phyloP scores from a whole-genome alignment of 2,888 invertebrate genomes.

The Apamea sordens region DNA sequence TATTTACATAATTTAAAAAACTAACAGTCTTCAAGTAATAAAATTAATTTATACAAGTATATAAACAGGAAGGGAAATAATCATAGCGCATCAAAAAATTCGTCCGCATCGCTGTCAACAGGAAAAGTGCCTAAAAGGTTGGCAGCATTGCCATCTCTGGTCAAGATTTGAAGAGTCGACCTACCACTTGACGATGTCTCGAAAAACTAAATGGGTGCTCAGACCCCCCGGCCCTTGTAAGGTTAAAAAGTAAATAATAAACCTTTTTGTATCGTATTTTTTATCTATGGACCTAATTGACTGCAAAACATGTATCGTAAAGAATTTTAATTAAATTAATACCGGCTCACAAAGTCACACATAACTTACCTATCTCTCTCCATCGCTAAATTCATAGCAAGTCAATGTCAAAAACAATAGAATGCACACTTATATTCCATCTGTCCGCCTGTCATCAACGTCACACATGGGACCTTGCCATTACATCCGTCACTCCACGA shows the following conservation, averaged over 20 bases:
- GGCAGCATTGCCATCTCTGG: too few relatives aligned
- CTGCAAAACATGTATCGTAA: background rate
- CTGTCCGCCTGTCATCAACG: constrained; percentile 36
- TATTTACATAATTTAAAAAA: too few relatives aligned
- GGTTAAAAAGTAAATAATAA: background rate
- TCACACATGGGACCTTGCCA: constrained; percentile 64
- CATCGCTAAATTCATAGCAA: constrained; percentile 32
- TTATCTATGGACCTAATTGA: rapidly evolving
- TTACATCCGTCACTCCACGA: constrained; percentile 65
- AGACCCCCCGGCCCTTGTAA: too few relatives aligned
- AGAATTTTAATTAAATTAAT: background rate
- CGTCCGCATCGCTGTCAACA: too few relatives aligned
- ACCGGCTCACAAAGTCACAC: background rate
- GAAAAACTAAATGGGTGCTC: too few relatives aligned
- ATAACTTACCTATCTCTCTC: constrained; percentile 7
- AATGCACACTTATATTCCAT: constrained; percentile 17
- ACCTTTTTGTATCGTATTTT: background rate
- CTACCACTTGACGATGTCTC: too few relatives aligned
- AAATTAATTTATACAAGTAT: too few relatives aligned
- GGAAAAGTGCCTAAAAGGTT: too few relatives aligned
- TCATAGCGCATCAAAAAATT: too few relatives aligned
- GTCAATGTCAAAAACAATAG: constrained; percentile 55
- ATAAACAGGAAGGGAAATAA: too few relatives aligned
- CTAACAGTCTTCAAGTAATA: too few relatives aligned
- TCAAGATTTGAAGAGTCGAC: too few relatives aligned